A percentile compares a stretch with the other conserved stretches of the same genome.
Evolutionary conservation across 1,140 invertebrate species (phyloP).

Genomic region (Drosophila biarmipes): DNA sequence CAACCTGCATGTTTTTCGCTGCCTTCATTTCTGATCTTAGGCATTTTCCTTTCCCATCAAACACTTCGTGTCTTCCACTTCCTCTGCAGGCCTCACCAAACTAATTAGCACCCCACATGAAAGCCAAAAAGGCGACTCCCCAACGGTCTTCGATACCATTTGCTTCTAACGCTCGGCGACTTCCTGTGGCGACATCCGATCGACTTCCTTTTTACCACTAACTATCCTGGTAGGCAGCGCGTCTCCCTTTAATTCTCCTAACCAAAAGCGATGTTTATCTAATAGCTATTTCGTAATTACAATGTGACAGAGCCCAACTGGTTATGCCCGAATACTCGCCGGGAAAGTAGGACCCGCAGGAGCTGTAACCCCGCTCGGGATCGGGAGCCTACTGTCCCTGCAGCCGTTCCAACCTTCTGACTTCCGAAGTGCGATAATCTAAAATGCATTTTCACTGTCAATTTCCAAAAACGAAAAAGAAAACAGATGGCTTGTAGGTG

Average conservation of each 20-base stretch:
- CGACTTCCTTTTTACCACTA: constrained; percentile 60
- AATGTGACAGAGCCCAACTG: constrained; percentile 58
- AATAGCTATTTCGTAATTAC: constrained; percentile 69
- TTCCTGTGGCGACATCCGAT: constrained; percentile 67
- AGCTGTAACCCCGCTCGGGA: constrained; percentile 37
- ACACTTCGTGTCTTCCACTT: constrained; percentile 47
- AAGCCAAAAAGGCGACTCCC: constrained; percentile 26
- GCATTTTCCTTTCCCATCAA: constrained; percentile 42
- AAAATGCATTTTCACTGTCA: constrained; percentile 69
- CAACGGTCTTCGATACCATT: constrained; percentile 25
- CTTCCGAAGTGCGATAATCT: constrained; percentile 69
- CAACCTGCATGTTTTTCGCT: constrained; percentile 38
- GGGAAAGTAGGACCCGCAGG: constrained; percentile 41
- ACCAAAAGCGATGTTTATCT: constrained; percentile 71
- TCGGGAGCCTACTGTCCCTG: constrained; percentile 22
- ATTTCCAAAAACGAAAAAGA: constrained; percentile 29
- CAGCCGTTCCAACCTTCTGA: constrained; percentile 8
- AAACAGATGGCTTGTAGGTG: constrained; percentile 69
- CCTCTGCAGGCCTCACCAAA: constrained; percentile 37
- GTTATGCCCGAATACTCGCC: constrained; percentile 65
- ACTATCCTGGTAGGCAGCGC: constrained; percentile 61
- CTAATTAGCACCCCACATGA: constrained; percentile 71
- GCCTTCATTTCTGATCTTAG: neutral
- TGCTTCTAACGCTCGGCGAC: constrained; percentile 39
- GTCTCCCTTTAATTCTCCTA: constrained; percentile 33